Conservation (phyloP, 2,797 vertebrate genomes). For the Scyliorhinus canicula region DNA sequence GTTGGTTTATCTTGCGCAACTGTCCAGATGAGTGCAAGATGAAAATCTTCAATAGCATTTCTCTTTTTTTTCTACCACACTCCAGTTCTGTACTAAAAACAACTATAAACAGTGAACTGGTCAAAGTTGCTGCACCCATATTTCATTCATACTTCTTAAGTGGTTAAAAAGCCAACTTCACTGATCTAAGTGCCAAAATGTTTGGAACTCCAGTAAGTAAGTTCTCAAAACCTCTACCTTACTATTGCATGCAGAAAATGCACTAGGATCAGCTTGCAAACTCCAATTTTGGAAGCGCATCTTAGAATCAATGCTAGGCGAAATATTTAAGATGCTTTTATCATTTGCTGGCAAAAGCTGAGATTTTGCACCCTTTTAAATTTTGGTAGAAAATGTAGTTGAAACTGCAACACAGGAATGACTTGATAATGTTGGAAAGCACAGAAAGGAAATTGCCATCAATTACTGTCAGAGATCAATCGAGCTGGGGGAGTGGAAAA, state of each 20-base stretch:
- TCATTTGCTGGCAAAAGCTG: background rate
- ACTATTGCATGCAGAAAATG: background rate
- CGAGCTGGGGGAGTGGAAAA: background rate
- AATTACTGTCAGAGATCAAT: background rate
- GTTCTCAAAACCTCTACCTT: background rate
- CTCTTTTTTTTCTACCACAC: too few species aligned
- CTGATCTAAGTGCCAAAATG: background rate
- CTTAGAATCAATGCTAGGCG: background rate
- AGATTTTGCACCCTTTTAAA: background rate
- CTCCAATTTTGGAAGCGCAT: background rate
- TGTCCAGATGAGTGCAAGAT: too few species aligned
- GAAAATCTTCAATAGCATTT: too few species aligned
- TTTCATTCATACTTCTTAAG: background rate
- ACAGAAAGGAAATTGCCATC: too few species aligned
- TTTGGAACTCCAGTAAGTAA: background rate
- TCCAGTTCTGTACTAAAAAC: too few species aligned
- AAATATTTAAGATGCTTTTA: background rate
- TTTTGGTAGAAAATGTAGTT: background rate
- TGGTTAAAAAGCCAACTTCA: background rate
- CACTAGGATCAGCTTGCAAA: too few species aligned
- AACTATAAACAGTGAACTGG: background rate
- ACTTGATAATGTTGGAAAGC: background rate
- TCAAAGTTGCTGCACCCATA: background rate
- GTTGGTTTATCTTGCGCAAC: too few species aligned
- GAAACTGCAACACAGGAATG: background rate